Percentiles rank a stretch among this genome's conserved stretches.
Evolutionary conservation across 2,888 invertebrate species (phyloP).

Genomic region (Leptopterna dolabrata): DNA sequence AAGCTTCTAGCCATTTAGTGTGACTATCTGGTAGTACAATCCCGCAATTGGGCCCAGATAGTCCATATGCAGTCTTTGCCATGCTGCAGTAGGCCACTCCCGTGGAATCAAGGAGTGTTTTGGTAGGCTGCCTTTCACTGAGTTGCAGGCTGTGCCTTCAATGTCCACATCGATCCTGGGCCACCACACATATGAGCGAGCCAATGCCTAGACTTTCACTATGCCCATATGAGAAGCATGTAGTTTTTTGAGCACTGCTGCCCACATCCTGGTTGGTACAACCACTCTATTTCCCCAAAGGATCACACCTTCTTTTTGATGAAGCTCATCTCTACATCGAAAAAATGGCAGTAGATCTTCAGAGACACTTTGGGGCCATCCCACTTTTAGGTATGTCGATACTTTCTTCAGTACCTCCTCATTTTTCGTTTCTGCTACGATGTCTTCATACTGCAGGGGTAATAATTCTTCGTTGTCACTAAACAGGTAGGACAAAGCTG

Average conservation of each 20-base stretch:
- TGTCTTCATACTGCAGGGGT: not conserved
- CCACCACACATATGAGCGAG: constrained; percentile 3
- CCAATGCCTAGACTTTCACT: constrained; percentile 54
- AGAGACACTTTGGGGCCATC: not conserved
- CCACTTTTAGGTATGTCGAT: not conserved
- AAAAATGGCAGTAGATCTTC: not conserved
- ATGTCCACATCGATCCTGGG: not conserved
- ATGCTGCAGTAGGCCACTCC: constrained; percentile 57
- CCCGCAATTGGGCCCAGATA: constrained; percentile 55
- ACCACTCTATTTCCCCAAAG: constrained; percentile 5
- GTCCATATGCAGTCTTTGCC: constrained; percentile 62
- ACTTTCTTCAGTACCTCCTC: not conserved
- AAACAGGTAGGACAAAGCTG: not conserved
- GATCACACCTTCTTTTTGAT: not conserved
- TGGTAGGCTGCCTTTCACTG: not conserved
- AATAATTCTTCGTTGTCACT: not conserved
- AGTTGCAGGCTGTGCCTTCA: not conserved
- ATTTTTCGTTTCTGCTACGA: not conserved
- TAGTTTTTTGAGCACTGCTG: not conserved
- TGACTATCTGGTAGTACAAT: constrained; percentile 54
- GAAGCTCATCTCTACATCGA: not conserved
- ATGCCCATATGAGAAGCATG: constrained; percentile 61
- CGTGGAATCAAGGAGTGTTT: constrained; percentile 54
- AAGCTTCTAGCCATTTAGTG: constrained; percentile 3
- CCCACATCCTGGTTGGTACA: not conserved